These are phyloP conservation scores for Drosophila virilis DNA, from an alignment of 1,140 invertebrate species.

Conservation along the genomic window DNA sequence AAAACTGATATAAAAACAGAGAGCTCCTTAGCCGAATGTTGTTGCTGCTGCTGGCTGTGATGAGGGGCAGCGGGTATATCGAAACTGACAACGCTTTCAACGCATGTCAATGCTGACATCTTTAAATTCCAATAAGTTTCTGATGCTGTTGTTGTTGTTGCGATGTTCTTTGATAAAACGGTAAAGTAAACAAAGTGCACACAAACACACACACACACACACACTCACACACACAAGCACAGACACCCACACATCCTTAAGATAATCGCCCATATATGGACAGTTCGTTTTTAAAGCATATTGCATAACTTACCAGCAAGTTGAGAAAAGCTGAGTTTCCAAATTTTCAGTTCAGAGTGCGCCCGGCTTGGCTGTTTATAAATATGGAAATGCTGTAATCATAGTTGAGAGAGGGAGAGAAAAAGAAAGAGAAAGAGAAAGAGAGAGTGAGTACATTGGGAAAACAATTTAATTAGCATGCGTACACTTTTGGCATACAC, in stretches of 20 bases:
- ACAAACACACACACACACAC: too few species aligned
- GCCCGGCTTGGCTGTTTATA: conserved; percentile 5
- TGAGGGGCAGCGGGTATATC: neutral
- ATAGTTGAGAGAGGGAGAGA: conserved; percentile 4
- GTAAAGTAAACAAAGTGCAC: conserved; percentile 31
- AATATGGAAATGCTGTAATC: conserved; percentile 53
- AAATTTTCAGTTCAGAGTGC: neutral
- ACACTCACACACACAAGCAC: conserved; percentile 1
- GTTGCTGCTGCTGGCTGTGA: neutral
- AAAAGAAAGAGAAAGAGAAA: conserved; percentile 12
- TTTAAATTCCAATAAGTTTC: conserved; percentile 71
- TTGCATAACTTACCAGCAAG: conserved; percentile 42
- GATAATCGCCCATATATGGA: neutral
- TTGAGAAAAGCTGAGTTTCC: conserved; percentile 24
- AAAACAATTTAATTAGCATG: conserved; percentile 67
- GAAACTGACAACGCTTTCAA: conserved; percentile 61
- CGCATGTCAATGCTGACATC: conserved; percentile 50
- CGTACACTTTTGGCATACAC: conserved; percentile 39
- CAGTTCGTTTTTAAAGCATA: neutral
- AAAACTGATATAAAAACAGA: conserved; percentile 55
- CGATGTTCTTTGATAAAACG: conserved; percentile 43
- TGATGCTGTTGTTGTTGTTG: conserved; percentile 17
- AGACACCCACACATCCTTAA: neutral
- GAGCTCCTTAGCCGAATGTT: neutral
- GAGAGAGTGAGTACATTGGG: conserved; percentile 12